Evolutionary conservation across 2,797 vertebrate genomes (phyloP).

Genomic region (Peromyscus eremicus): DNA sequence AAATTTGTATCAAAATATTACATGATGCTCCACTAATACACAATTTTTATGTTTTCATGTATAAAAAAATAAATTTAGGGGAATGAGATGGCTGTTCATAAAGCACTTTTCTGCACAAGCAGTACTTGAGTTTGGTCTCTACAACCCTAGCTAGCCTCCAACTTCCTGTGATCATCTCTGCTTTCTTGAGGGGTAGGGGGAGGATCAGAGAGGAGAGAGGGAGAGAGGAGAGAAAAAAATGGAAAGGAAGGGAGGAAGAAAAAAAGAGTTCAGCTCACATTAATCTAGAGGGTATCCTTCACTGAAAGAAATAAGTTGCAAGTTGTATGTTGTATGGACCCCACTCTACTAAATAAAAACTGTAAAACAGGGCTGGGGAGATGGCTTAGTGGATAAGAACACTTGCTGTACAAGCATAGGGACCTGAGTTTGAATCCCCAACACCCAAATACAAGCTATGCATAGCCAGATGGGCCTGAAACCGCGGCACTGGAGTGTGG

Average conservation of each 20-base stretch:
- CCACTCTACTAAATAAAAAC: not conserved
- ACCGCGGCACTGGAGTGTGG: not conserved
- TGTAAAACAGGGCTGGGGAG: not conserved
- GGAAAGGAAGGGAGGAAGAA: too few species aligned
- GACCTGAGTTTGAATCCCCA: not conserved
- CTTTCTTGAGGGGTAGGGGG: not conserved
- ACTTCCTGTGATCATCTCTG: not conserved
- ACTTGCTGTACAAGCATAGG: not conserved
- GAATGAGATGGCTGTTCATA: not conserved
- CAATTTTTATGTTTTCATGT: not conserved
- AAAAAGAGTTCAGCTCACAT: not conserved
- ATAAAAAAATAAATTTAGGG: not conserved
- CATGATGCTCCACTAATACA: not conserved
- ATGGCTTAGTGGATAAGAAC: not conserved
- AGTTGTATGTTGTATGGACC: not conserved
- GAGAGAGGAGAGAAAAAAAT: rapidly evolving
- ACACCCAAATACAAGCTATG: not conserved
- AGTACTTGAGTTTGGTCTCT: not conserved
- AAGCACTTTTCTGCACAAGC: not conserved
- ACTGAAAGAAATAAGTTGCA: not conserved
- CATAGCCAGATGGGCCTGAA: not conserved
- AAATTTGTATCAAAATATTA: not conserved
- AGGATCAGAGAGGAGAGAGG: too few species aligned
- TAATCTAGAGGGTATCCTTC: not conserved
- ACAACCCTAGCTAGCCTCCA: not conserved